Conservation (phyloP, 2,113 vertebrate species). For the Amphiprion ocellaris region DNA sequence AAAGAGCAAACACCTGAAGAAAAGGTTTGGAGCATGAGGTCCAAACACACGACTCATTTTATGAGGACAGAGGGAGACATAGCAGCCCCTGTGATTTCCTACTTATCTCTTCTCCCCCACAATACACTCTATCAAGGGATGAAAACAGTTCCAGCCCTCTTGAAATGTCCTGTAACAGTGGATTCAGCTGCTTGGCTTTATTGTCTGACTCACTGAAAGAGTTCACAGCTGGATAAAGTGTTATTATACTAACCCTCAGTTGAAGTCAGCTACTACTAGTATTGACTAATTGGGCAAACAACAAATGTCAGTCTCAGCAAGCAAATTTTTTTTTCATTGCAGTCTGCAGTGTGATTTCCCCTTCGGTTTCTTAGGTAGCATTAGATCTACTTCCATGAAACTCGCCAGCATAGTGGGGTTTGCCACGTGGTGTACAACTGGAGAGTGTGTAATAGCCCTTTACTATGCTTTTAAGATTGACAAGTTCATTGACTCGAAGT, state of each 20-base stretch:
- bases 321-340: not conserved
- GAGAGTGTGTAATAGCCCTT: not conserved
- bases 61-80: conserved; percentile 12
- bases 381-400: not conserved
- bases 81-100: not conserved
- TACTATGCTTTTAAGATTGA: conserved; percentile 11
- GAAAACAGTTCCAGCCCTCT: not conserved
- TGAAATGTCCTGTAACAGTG: not conserved
- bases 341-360: not conserved
- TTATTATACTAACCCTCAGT: not conserved
- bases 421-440: not conserved
- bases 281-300: not conserved
- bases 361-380: not conserved
- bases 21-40: not conserved
- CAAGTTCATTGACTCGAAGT: conserved; percentile 18
- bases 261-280: not conserved
- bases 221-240: not conserved
- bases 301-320: not conserved
- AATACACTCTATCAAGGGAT: conserved; percentile 6
- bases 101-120: conserved; percentile 4
- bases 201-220: not conserved
- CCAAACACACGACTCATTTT: conserved; percentile 12
- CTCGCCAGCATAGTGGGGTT: not conserved
- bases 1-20: not conserved
- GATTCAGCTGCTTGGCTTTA: not conserved